phyloP scores from a whole-genome alignment of 2,797 vertebrate species.

The Monodelphis domestica region DNA sequence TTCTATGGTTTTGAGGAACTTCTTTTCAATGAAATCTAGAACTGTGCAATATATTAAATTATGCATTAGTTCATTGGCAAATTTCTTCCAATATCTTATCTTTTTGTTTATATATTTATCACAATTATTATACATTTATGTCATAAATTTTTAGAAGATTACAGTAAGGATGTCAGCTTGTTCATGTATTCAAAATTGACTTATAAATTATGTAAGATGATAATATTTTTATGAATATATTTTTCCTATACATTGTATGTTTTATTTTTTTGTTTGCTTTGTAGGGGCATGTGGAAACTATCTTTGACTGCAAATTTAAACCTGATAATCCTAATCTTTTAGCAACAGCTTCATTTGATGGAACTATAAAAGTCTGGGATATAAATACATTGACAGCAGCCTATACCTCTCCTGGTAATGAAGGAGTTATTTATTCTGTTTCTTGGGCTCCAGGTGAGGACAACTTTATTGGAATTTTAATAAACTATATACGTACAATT shows the following conservation, averaged over 20 bases:
- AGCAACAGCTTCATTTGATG: slow-evolving; percentile 98
- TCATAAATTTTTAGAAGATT: slow-evolving; percentile 2
- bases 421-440: slow-evolving; percentile 97
- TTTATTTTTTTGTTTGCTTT: slow-evolving; percentile 57
- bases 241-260: slow-evolving; percentile 51
- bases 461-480: slow-evolving; percentile 2
- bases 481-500: not conserved
- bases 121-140: too few species aligned
- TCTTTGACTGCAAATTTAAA: slow-evolving; percentile 99
- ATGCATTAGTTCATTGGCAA: not conserved
- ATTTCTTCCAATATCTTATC: not conserved
- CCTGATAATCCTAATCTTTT: slow-evolving; percentile 96
- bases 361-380: slow-evolving; percentile 99
- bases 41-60: not conserved
- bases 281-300: slow-evolving; percentile 98
- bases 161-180: not conserved
- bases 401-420: slow-evolving; percentile 96
- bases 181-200: not conserved
- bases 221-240: not conserved
- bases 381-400: slow-evolving; percentile 96
- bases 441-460: slow-evolving; percentile 98
- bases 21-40: slow-evolving; percentile 13
- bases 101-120: not conserved
- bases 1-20: not conserved
- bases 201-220: not conserved